Conservation (phyloP, 2,113 vertebrate species). For the Heloderma charlesbogerti region DNA sequence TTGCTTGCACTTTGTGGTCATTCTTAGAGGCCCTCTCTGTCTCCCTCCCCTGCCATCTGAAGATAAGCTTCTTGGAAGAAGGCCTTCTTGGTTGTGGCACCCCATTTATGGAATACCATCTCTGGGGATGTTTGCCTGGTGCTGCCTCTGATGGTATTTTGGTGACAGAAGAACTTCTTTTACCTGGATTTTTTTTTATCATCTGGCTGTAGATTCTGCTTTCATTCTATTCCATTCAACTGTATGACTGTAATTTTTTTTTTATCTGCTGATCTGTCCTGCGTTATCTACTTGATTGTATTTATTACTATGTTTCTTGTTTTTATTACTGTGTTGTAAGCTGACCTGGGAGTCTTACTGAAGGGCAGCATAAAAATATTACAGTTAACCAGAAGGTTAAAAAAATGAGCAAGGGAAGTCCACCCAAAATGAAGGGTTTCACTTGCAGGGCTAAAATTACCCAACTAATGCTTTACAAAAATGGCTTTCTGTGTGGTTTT, state of each 20-base stretch:
- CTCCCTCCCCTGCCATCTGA: background rate
- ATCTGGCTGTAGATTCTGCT: background rate
- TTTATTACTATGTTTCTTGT: no score
- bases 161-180: background rate
- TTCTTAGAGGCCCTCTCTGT: background rate
- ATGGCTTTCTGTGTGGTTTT: background rate
- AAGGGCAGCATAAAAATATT: no score
- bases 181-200: background rate
- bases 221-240: background rate
- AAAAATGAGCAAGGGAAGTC: no score
- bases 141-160: background rate
- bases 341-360: no score
- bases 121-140: background rate
- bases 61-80: background rate
- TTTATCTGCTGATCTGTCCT: background rate
- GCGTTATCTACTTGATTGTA: no score
- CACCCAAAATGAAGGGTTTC: background rate
- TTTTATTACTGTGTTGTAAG: no score
- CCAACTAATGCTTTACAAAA: background rate
- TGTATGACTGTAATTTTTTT: background rate
- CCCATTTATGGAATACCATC: no score
- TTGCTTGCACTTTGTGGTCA: background rate
- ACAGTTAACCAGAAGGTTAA: no score
- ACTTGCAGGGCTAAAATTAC: background rate
- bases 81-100: background rate